These are phyloP conservation scores for Pocillopora grandis DNA, from an alignment of 92 coral and sea anemone genomes.

Conservation along the genomic window DNA sequence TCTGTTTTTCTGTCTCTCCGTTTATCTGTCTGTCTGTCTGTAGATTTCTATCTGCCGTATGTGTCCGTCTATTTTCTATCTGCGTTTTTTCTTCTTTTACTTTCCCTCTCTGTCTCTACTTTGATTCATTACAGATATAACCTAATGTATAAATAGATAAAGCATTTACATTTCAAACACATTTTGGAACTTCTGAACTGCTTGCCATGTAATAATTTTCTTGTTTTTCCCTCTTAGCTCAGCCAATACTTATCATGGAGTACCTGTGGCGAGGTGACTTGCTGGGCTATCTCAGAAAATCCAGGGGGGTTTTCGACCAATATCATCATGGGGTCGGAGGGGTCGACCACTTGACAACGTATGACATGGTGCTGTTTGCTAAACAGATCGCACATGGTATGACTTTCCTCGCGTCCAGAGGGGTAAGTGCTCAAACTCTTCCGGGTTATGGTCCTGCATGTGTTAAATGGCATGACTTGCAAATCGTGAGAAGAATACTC, in stretches of 20 bases:
- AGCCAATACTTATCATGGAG: conserved; percentile 24
- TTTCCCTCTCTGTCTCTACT: no score
- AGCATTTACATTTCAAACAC: neutral
- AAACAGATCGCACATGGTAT: neutral
- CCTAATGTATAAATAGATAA: no score
- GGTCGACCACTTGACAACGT: no score
- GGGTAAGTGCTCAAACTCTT: neutral
- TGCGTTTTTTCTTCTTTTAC: no score
- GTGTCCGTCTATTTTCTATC: no score
- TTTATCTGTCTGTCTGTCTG: neutral
- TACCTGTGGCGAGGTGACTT: conserved; percentile 15
- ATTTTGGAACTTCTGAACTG: neutral
- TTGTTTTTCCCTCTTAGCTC: neutral
- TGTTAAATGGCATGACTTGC: neutral
- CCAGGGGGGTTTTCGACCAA: neutral
- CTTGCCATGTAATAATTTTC: neutral
- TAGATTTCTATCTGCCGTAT: no score
- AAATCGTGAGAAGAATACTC: neutral
- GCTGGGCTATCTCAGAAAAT: conserved; percentile 11
- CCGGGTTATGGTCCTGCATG: neutral
- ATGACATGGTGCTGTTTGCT: neutral
- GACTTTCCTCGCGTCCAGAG: no score
- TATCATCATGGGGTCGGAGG: no score
- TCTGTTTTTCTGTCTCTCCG: neutral
- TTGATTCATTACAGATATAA: no score